Base-by-base conservation (phyloP, 2,113 vertebrate genomes). In the Burhinus oedicnemus region DNA sequence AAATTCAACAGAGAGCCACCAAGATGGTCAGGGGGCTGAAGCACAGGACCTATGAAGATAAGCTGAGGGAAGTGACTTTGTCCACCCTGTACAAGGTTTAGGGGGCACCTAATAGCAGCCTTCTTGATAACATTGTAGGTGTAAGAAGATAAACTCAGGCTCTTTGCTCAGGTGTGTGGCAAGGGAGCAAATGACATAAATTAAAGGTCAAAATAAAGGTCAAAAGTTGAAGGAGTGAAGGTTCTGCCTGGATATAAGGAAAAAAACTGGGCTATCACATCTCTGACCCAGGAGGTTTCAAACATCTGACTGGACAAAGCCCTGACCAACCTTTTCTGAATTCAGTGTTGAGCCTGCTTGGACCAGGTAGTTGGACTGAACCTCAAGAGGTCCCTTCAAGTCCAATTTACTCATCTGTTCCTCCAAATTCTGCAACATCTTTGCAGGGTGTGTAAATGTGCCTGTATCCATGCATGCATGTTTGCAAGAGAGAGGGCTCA, bases 381-480 rank as follows among this genome's bases (percentile, higher is more conserved):
- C 27, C 47, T 89, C 47, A 64, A 23, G 79, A 90, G 3, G 17
- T 34, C 8, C 12, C 42, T 81, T 87, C 51, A 54, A 40, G 38
- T 9, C 64, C 12, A 20, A 8, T 66, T 74, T 69, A 61, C 30
- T 60, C 27, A 52, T 5, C 17, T 69, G 18, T 70, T 11, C n/a
- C 32, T 85, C 12, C 66, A 79, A 27, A 18, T n/a, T n/a, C 66
- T 15, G 44, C 23, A 76, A 16, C 30, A 23, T 12, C 38, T 68
- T 47, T 68, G 45, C 58, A 83, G 68, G 15, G 15, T 55, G 32
- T 2, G 3, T 14, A 21, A 34, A 30, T 1, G 11, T 7, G 18
- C 25, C 85, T 30, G 22, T 38, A 6, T 3, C 55, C 38, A 18
- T 0, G 8, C 5, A 9, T 0, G 1, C 32, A 6, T 4, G 27